Base-by-base conservation (phyloP, 2,888 invertebrate species). In the Sipha maydis region DNA sequence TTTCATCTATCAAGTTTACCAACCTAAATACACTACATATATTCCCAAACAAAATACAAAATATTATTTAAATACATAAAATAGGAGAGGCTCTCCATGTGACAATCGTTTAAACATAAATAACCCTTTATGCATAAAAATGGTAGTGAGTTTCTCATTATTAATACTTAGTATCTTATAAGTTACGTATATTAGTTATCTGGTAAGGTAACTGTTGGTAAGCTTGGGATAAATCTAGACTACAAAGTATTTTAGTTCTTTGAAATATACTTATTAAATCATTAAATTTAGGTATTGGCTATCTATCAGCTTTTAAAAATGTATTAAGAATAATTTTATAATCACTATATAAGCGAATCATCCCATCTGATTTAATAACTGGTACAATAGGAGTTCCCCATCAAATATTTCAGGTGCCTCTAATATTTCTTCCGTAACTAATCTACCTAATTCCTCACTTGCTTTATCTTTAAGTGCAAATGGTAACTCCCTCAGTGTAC, bases 91-190 rank as follows among this genome's bases (percentile, higher is more conserved):
- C n/a, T n/a, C n/a, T n/a, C 92, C 92, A 90, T 91, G 92, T 9
- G 91, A 91, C 48, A 92, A 89, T 34, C 92, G 90, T 75, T 91
- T 91, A 76, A 91, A 91, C 54, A 90, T 89, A 89, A 90, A 92
- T 4, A 92, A 80, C 0, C 92, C 41, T 76, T 76, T 90, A 69
- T 91, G 91, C 0, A 92, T 92, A 48, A 90, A 90, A 75, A 91
- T 90, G 0, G 91, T 91, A 28, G 90, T 89, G 19, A 91, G 80
- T 48, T 90, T 90, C 69, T 90, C 90, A 2, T 91, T 90, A 73
- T 91, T 90, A 31, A 91, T 90, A 48, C 91, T 90, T 48, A 91
- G n/a, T n/a, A n/a, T n/a, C n/a, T n/a, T n/a, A n/a, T n/a, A n/a
- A n/a, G n/a, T n/a, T n/a, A n/a, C n/a, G n/a, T n/a, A n/a, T n/a